Conservation (phyloP, 2,888 invertebrate species). For the Lomographa bimaculata region DNA sequence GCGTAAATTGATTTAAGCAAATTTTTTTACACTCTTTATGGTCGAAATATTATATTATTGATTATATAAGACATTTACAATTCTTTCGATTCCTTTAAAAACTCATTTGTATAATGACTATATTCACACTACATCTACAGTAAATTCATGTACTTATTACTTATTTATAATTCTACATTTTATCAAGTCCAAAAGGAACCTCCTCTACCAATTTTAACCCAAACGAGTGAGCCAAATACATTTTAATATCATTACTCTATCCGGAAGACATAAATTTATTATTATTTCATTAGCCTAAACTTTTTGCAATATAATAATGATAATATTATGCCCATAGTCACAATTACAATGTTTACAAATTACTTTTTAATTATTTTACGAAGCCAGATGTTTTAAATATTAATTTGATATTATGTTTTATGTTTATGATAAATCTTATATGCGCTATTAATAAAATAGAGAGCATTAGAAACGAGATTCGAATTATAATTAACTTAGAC, state of each 20-base stretch:
- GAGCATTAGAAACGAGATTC: not conserved
- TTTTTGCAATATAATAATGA: conserved; percentile 25
- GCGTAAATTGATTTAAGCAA: too few species aligned
- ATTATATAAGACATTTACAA: conserved; percentile 45
- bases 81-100: conserved; percentile 51
- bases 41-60: too few species aligned
- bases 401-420: too few species aligned
- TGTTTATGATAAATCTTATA: conserved; percentile 4
- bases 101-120: conserved; percentile 32
- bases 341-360: not conserved
- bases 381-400: too few species aligned
- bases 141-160: conserved; percentile 76
- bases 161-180: conserved; percentile 52
- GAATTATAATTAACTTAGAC: too few species aligned
- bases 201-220: conserved; percentile 48
- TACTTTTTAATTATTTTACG: not conserved
- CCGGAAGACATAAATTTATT: conserved; percentile 79
- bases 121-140: conserved; percentile 58
- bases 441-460: too few species aligned
- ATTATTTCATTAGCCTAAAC: conserved; percentile 60
- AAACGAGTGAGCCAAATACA: conserved; percentile 67
- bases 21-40: too few species aligned
- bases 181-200: conserved; percentile 70
- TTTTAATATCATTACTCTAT: conserved; percentile 65
- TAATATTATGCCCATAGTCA: conserved; percentile 24